Evolutionary conservation across 1,140 invertebrate species (phyloP), one percentile per base, ranked within the genome.

Genomic region (Hormaphis cornu): DNA sequence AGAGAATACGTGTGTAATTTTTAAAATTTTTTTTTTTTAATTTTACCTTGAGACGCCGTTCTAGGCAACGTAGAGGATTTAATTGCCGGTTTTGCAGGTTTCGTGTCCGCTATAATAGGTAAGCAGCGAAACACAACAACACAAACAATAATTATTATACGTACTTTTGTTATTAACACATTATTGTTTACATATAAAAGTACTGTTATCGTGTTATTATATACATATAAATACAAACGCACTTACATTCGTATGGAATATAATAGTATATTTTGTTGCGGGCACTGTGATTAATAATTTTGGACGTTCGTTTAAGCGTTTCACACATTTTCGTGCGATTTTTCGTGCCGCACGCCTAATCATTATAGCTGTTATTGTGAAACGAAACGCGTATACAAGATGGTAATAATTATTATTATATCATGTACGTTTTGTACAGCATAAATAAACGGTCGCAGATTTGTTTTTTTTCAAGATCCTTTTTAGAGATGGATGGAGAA

Each of bases 71-170:
- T 93, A 74, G 90, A 93, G 76, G 90, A 92, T 84, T 94, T 94
- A 81, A 94, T 93, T 78, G 91, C 91, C 79, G 91, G 90, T 85
- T 93, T 94, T 77, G 90, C 86, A 77, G 91, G 91, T 83, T 93
- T 93, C 81, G 89, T 87, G 82, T 93, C 89, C 83, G 89, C 90
- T 92, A 54, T 46, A 66, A 70, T n/a, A 72, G 44, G 20, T 26
- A 73, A 46, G 48, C 28, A 71, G 22, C 52, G 30, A 70, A 72
- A 52, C 33, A 70, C 35, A 70, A 61, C 22, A 33, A 33, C 18
- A 61, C 40, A 50, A 53, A 61, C 30, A 69, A 50, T 24, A 10
- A 35, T 37, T 37, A 30, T 40, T 50, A 35, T 48, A 22, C 8
- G 26, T 46, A 28, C 14, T 66, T 6, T 30, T 18, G 24, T 61